Evolutionary conservation across 2,888 invertebrate genomes (phyloP), one percentile per base, ranked within the genome.

Genomic region (Bombylius major): DNA sequence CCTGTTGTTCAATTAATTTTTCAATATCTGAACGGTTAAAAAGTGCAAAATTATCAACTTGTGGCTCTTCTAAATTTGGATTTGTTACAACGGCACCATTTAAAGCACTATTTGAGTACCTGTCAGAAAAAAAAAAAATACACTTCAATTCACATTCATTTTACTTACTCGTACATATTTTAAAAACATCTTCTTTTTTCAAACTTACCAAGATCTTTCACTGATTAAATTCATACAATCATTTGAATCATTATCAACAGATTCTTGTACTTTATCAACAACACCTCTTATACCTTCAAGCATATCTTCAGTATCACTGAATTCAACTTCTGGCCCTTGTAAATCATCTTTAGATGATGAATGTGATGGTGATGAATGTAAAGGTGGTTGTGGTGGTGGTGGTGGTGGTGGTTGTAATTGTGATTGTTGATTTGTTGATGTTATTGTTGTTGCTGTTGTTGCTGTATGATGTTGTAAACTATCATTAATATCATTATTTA

Each of bases 291-390:
- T 89, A 50, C 89, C 89, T 65, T 86, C 89, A 82, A 90, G 86
- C 71, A 90, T 79, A 71, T 90, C 90, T 69, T 90, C 90, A 0
- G 89, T 84, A 65, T 89, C 90, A 62, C 88, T 89, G 69, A 90
- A 90, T 70, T 90, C 90, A 75, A 78, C 69, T 53, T 71, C 71
- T 71, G 76, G 67, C 1, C 61, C 62, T 32, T 53, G 50, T 9
- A 57, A 58, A 9, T 55, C 55, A n/a, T 47, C 57, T 51, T 51
- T 44, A 33, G 45, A 51, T n/a, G 23, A 11, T 50, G 50, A 13
- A 9, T 1, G 8, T 31, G 50, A 5, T 50, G 23, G 13, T 5
- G 23, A 31, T 31, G 42, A 31, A 42, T 42, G 23, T 36, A n/a
- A 36, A 23, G 23, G 23, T 13, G 33, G 49, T n/a, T n/a, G 5